These are phyloP conservation scores for Ectemnius continuus DNA, from an alignment of 2,888 invertebrate species.

Conservation along the genomic window DNA sequence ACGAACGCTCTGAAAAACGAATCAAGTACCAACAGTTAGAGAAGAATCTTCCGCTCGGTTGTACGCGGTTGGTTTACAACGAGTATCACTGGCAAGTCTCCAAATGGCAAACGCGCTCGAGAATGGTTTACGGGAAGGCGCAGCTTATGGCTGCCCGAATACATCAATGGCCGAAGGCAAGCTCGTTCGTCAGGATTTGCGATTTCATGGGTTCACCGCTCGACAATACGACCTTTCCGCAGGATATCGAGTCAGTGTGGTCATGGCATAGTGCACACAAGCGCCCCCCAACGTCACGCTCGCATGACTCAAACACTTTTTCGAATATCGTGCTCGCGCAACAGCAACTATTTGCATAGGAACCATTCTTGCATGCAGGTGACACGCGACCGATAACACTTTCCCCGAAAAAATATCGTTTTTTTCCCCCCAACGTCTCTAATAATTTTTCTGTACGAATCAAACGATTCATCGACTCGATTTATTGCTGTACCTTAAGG, in stretches of 20 bases:
- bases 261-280: background rate
- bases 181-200: background rate
- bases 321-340: slow-evolving; percentile 40
- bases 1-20: slow-evolving; percentile 91
- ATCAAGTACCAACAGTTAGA: slow-evolving; percentile 4
- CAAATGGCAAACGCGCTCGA: too few species aligned
- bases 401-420: too few species aligned
- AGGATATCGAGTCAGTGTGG: background rate
- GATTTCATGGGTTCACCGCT: background rate
- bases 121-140: too few species aligned
- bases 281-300: slow-evolving; percentile 46
- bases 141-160: too few species aligned
- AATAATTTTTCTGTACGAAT: too few species aligned
- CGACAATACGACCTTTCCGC: slow-evolving; percentile 11
- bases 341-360: slow-evolving; percentile 62
- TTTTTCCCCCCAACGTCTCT: too few species aligned
- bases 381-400: slow-evolving; percentile 38
- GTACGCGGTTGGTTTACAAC: too few species aligned
- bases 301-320: slow-evolving; percentile 57
- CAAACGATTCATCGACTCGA: too few species aligned
- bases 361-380: slow-evolving; percentile 31
- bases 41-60: too few species aligned
- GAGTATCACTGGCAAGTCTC: too few species aligned
- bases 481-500: too few species aligned
- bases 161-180: background rate